phyloP scores from a whole-genome alignment of 2,888 invertebrate genomes.

The Chouioia cunea region DNA sequence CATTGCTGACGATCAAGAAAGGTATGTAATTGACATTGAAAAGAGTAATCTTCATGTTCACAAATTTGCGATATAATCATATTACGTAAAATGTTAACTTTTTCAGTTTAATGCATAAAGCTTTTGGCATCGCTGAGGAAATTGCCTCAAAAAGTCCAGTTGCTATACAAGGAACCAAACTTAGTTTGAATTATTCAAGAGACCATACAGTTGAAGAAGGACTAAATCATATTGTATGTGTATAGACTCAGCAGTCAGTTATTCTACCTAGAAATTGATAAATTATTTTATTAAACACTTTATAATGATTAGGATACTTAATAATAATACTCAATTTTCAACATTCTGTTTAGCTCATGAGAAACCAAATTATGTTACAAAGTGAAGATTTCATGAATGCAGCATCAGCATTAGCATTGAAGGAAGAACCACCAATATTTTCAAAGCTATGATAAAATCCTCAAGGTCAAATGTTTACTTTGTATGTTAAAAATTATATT shows the following conservation, averaged over 20 bases:
- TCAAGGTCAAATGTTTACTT: conserved; percentile 2
- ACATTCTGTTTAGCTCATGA: conserved; percentile 74
- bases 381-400: conserved; percentile 90
- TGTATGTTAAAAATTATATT: conserved; percentile 18
- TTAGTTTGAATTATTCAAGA: conserved; percentile 85
- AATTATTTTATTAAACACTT: conserved; percentile 34
- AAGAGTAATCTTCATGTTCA: not conserved
- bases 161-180: conserved; percentile 93
- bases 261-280: conserved; percentile 58
- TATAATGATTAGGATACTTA: conserved; percentile 19
- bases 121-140: conserved; percentile 79
- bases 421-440: conserved; percentile 80
- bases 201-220: conserved; percentile 90
- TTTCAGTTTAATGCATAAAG: conserved; percentile 78
- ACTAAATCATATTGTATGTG: conserved; percentile 89
- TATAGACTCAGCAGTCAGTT: conserved; percentile 19
- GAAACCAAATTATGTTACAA: conserved; percentile 90
- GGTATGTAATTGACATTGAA: conserved; percentile 67
- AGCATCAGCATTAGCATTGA: conserved; percentile 81
- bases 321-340: conserved; percentile 46
- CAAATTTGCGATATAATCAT: conserved; percentile 2
- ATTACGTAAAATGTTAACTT: not conserved
- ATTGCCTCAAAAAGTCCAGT: conserved; percentile 94
- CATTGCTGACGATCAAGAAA: conserved; percentile 78
- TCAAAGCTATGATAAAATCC: conserved; percentile 77